Conservation (phyloP, 2,888 invertebrate species). For the Metallyticus violacea region DNA sequence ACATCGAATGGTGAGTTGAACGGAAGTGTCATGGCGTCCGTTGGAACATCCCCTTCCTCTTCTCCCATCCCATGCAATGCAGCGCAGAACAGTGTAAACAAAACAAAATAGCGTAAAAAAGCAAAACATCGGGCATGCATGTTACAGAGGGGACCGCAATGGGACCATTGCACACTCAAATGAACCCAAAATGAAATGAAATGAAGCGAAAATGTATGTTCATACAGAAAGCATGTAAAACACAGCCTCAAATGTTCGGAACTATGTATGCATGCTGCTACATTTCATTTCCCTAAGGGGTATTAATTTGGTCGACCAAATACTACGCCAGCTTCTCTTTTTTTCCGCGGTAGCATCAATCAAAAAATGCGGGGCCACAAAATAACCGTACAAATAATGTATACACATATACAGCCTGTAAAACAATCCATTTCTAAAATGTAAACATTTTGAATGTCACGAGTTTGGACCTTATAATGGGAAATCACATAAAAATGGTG, state of each 20-base stretch:
- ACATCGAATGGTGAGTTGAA: background rate
- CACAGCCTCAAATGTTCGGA: constrained; percentile 23
- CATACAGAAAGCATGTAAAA: constrained; percentile 28
- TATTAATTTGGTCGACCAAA: constrained; percentile 24
- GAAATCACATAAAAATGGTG: constrained; percentile 15
- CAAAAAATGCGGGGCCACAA: constrained; percentile 17
- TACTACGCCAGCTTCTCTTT: constrained; percentile 16
- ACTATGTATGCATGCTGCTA: constrained; percentile 16
- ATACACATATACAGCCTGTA: background rate
- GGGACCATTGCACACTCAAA: constrained; percentile 24
- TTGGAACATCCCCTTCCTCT: background rate
- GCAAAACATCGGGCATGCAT: constrained; percentile 17
- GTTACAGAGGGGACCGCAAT: constrained; percentile 9
- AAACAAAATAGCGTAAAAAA: constrained; percentile 16
- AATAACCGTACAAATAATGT: constrained; percentile 16
- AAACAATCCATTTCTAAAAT: constrained; percentile 19
- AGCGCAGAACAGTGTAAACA: constrained; percentile 16
- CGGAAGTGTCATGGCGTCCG: background rate
- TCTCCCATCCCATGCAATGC: background rate
- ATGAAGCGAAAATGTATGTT: constrained; percentile 26
- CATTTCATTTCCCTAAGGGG: constrained; percentile 24
- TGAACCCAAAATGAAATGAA: constrained; percentile 26
- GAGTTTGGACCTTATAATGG: background rate
- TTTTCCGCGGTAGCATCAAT: constrained; percentile 10
- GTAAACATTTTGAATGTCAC: constrained; percentile 5